Base-by-base conservation (phyloP, 2,113 vertebrate species). In the Catharus bicknelli region DNA sequence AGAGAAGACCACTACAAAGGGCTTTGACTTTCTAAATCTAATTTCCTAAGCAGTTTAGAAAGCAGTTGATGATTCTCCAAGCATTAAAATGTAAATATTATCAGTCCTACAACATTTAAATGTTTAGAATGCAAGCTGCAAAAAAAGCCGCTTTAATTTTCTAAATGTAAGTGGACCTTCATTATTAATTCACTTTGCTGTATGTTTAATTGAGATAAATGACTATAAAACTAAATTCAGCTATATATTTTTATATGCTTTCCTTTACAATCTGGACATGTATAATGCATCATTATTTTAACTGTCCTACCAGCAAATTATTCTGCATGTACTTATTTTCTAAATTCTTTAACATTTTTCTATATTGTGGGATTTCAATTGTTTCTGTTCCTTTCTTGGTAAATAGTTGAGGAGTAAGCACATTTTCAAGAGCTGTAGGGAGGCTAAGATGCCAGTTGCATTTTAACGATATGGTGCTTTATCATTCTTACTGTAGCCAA, bases 381-480 rank as follows among this genome's bases (percentile, higher is more conserved):
- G 97, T 98, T 97, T 96, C 96, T 66, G 53, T 96, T 96, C 93
- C 97, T 98, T 97, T 96, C 97, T 95, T 95, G 95, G 97, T 97
- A 98, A 98, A 98, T 97, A 98, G 97, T 97, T 98, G 97, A 97
- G 97, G 98, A 98, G 97, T 98, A 97, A 97, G 98, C 97, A 98
- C 97, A 97, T 97, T 97, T 97, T 97, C 95, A 92, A 96, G 96
- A 97, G 97, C 97, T 97, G 97, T 97, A 97, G 98, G 98, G 97
- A 97, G 97, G 96, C 96, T 96, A 96, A 97, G 98, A 98, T 98
- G 98, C 98, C 96, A 95, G 98, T 98, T 98, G 98, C 98, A 98
- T 99, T 98, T 98, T 98, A 98, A 98, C 97, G 98, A 98, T 98
- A 97, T 95, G 97, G 96, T 94, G 96, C 97, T 98, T 98, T 98